A percentile compares a stretch with the other conserved stretches of the same genome.
These are phyloP conservation scores for Polydrusus pterygomalis DNA, from an alignment of 2,888 invertebrate genomes.

Conservation along the genomic window DNA sequence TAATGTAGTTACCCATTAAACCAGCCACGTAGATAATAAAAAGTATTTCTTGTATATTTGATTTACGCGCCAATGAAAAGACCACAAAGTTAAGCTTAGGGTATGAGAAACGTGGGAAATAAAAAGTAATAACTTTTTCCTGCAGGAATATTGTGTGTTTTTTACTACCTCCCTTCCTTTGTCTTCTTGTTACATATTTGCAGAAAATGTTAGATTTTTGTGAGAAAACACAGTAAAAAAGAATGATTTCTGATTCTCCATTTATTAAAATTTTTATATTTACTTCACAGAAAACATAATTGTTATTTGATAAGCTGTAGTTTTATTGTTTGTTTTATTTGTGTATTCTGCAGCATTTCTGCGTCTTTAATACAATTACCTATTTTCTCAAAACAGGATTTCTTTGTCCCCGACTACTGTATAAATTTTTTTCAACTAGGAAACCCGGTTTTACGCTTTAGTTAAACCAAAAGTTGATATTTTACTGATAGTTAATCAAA, in stretches of 20 bases:
- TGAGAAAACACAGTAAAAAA: neutral
- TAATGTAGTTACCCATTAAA: neutral
- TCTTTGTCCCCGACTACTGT: neutral
- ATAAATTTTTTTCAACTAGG: no score
- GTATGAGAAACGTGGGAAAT: conserved; percentile 2
- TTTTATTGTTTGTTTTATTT: neutral
- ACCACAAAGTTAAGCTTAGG: conserved; percentile 15
- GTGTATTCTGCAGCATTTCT: no score
- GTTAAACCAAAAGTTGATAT: no score
- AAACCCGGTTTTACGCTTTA: no score
- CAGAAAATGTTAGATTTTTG: neutral
- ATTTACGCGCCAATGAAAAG: conserved; percentile 20
- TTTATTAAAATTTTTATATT: no score
- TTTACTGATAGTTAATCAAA: no score
- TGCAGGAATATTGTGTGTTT: neutral
- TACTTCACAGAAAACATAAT: no score
- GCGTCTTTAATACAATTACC: neutral
- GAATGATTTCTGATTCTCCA: no score
- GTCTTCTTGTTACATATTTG: neutral
- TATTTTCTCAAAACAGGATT: no score
- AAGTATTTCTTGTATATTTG: conserved; percentile 22
- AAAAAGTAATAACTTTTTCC: conserved; percentile 17
- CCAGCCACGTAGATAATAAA: conserved; percentile 19
- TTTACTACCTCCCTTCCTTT: neutral
- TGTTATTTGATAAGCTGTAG: no score